Evolutionary conservation across 1,140 invertebrate species (phyloP), one percentile per base, ranked within the genome.

Genomic region (Drosophila malerkotliana): DNA sequence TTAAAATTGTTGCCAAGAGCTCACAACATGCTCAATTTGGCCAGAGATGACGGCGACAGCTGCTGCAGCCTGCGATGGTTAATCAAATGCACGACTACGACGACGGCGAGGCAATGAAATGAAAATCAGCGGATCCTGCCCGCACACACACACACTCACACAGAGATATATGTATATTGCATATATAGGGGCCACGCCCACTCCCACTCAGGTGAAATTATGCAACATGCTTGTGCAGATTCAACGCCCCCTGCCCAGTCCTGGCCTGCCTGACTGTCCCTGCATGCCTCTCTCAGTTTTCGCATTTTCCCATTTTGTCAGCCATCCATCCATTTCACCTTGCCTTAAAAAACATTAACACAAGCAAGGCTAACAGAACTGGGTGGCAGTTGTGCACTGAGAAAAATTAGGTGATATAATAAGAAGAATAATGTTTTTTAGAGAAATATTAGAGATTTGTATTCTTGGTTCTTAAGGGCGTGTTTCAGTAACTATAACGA

Each of bases 41-140:
- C 60, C 53, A 53, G 63, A 51, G 63, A 53, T 69, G 72, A 57
- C 49, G 68, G 60, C 71, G 59, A 71, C 74, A 88, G 83, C 79
- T 83, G 39, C 39, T 41, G 39, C 39, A 41, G 56, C 56, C 56
- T 67, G 59, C 71, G 41, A 82, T 58, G 82, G 77, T 87, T 78
- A 87, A 85, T 85, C 82, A 85, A 85, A 87, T 87, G 78, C 55
- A 62, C 76, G 55, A 75, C 66, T 6, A 62, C 80, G 51, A 75
- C 62, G 10, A 39, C 37, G 37, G 4, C n/a, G 37, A 5, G 0
- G 82, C 82, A 82, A 75, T 82, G 73, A 67, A 85, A 85, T 81
- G 59, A 75, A 78, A 87, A 87, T 85, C 81, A 82, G 60, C 74
- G 68, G 45, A 49, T 68, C 49, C 49, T 54, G 28, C 10, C 15